phyloP scores from a whole-genome alignment of 2,113 vertebrate genomes.

The Sceloporus undulatus region DNA sequence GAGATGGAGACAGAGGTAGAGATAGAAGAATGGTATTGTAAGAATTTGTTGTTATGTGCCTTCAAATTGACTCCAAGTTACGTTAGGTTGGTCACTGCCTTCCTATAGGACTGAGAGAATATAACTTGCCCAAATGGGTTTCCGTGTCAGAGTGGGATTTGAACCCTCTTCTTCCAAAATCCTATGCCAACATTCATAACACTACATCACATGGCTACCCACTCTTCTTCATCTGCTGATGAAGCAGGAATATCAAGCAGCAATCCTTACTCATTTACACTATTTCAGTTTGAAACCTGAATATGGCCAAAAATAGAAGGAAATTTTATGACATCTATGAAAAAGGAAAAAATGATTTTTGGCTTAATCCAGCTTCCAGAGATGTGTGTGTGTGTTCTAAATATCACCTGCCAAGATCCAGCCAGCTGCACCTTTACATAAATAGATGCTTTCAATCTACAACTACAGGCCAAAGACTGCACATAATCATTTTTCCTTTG shows the following conservation, averaged over 20 bases:
- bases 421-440: neutral
- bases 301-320: neutral
- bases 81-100: no score
- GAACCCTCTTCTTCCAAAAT: no score
- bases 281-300: neutral
- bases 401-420: neutral
- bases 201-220: no score
- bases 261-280: neutral
- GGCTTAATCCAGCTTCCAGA: neutral
- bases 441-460: conserved; percentile 2
- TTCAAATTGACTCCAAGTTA: no score
- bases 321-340: neutral
- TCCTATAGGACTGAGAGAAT: no score
- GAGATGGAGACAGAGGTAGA: no score
- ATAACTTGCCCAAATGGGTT: no score
- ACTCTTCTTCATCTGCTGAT: neutral
- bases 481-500: neutral
- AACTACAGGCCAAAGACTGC: neutral
- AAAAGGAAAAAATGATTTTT: neutral
- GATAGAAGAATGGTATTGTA: no score
- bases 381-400: neutral
- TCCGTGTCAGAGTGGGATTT: no score
- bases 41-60: no score
- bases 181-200: no score
- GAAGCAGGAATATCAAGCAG: neutral